Conservation (phyloP, 2,113 vertebrate genomes). For the Phrynocephalus versicolor region DNA sequence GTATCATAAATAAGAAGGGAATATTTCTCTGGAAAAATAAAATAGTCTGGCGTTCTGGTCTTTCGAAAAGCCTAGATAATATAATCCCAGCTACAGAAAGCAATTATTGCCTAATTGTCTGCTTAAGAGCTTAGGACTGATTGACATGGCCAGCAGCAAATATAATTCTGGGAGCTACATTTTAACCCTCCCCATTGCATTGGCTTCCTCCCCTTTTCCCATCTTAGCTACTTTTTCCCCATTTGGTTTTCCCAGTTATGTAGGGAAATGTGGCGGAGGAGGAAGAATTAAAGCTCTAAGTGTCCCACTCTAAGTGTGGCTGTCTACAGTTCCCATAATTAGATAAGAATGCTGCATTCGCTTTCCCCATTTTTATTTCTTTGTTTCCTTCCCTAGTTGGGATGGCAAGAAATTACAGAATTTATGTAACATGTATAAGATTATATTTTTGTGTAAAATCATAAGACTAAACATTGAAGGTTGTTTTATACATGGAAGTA, state of each 20-base stretch:
- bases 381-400: no score
- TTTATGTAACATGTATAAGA: no score
- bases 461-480: no score
- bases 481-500: no score
- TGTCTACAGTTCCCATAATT: background rate
- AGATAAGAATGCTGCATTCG: background rate
- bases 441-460: no score
- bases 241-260: background rate
- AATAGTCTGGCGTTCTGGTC: background rate
- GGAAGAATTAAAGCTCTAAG: background rate
- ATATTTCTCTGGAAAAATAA: background rate
- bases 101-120: conserved; percentile 6
- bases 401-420: no score
- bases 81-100: background rate
- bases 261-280: no score
- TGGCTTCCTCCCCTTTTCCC: background rate
- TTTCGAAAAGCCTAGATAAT: background rate
- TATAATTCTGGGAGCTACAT: background rate
- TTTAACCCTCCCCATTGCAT: background rate
- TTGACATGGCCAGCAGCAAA: background rate
- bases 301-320: no score
- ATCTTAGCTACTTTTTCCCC: background rate
- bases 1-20: background rate
- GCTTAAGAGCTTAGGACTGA: background rate
- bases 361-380: background rate